These are phyloP conservation scores for Cephalopterus ornatus DNA, from an alignment of 2,113 vertebrate genomes.

Conservation along the genomic window DNA sequence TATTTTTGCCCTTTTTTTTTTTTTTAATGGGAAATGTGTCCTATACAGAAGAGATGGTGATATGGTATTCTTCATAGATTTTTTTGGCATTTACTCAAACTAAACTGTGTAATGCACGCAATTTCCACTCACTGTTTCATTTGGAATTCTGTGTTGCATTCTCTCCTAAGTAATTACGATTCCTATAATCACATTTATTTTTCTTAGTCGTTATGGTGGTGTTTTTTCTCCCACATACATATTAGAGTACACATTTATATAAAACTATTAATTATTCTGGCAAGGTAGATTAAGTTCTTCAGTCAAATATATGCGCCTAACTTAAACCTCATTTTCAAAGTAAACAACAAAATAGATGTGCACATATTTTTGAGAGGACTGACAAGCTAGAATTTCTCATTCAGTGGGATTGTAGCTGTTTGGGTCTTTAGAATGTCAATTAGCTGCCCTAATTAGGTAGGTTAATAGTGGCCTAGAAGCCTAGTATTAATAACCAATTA, in stretches of 20 bases:
- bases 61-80: background rate
- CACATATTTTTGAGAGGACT: background rate
- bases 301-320: background rate
- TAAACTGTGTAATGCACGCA: background rate
- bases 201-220: background rate
- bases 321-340: background rate
- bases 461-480: background rate
- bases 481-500: background rate
- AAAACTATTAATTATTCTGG: background rate
- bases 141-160: background rate
- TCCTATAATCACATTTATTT: background rate
- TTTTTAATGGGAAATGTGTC: background rate
- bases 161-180: background rate
- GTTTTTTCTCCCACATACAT: background rate
- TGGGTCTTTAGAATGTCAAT: background rate
- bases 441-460: background rate
- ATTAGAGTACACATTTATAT: background rate
- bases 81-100: background rate
- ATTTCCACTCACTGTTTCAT: background rate
- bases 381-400: background rate
- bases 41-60: background rate
- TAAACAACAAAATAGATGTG: background rate
- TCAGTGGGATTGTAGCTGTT: background rate
- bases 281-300: background rate
- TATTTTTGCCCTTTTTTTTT: background rate